These are phyloP conservation scores for Stomatorhinus walkeri DNA, from an alignment of 2,797 vertebrate genomes.

Conservation along the genomic window DNA sequence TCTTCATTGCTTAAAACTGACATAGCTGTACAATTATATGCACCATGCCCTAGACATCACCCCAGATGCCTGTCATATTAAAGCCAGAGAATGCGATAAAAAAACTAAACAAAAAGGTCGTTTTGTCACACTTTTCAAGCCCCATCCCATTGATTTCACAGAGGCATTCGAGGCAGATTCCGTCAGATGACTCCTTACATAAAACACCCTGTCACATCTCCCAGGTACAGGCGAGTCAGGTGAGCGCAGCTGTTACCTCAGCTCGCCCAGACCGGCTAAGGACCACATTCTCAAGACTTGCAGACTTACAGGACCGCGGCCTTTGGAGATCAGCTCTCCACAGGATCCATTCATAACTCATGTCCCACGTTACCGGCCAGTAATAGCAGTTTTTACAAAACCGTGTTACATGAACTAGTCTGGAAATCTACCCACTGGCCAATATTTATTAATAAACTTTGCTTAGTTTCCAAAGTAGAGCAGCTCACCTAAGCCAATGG, in stretches of 20 bases:
- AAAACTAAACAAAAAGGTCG: neutral
- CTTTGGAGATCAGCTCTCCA: neutral
- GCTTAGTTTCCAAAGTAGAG: neutral
- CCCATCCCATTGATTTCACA: neutral
- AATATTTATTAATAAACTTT: neutral
- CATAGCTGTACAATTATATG: neutral
- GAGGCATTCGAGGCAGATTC: neutral
- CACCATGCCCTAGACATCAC: neutral
- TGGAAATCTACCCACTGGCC: slow-evolving; percentile 7
- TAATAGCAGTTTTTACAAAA: neutral
- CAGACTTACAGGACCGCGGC: neutral
- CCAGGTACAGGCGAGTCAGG: neutral
- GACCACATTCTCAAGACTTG: neutral
- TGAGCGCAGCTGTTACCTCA: neutral
- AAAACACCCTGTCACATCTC: neutral
- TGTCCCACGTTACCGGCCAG: neutral
- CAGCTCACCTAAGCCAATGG: neutral
- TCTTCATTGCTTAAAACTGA: neutral
- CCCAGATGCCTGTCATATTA: neutral
- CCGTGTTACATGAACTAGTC: neutral
- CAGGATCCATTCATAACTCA: neutral
- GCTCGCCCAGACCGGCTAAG: neutral
- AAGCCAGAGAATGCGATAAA: neutral
- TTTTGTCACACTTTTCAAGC: neutral
- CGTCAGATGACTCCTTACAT: neutral